These are phyloP conservation scores for Heliconius aoede DNA, from an alignment of 2,888 invertebrate genomes.

Conservation along the genomic window DNA sequence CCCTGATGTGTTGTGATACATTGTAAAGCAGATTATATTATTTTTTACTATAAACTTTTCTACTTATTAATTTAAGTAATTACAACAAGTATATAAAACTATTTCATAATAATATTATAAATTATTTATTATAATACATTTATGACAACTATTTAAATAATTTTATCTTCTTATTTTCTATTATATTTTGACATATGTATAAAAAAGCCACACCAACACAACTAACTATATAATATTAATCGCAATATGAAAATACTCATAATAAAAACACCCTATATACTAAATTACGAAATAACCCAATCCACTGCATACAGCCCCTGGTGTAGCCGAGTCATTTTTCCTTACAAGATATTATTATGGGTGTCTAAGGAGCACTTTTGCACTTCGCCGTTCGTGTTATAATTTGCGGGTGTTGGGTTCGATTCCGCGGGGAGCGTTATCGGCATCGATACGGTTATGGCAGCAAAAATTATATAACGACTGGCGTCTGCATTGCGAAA, in stretches of 20 bases:
- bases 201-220: too few relatives aligned
- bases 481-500: slow-evolving; percentile 22
- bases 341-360: slow-evolving; percentile 75
- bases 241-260: neutral
- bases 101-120: too few relatives aligned
- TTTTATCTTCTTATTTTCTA: too few relatives aligned
- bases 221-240: too few relatives aligned
- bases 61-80: too few relatives aligned
- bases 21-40: too few relatives aligned
- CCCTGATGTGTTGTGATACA: too few relatives aligned
- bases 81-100: too few relatives aligned
- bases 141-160: too few relatives aligned
- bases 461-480: slow-evolving; percentile 33
- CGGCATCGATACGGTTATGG: slow-evolving; percentile 41
- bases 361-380: slow-evolving; percentile 75
- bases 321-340: slow-evolving; percentile 58
- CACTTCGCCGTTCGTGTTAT: slow-evolving; percentile 70
- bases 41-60: too few relatives aligned
- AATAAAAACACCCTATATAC: neutral
- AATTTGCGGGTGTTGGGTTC: slow-evolving; percentile 71
- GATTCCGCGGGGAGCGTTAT: slow-evolving; percentile 57
- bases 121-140: too few relatives aligned
- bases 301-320: slow-evolving; percentile 44
- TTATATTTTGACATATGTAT: too few relatives aligned
- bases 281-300: slow-evolving; percentile 17